Base-by-base conservation (phyloP, 2,113 vertebrate genomes). In the Salvelinus sp. region DNA sequence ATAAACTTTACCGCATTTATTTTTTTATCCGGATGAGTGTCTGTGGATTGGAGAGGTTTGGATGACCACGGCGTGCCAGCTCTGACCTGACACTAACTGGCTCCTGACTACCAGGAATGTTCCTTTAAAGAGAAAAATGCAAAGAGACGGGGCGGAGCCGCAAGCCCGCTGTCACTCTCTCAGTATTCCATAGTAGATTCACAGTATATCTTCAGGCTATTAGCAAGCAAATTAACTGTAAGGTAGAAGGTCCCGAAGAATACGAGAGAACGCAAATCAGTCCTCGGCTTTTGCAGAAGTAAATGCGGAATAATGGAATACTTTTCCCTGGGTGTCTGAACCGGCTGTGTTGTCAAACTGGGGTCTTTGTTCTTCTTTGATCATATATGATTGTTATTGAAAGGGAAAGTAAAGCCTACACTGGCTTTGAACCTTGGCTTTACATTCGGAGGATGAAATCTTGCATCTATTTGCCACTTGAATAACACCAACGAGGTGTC, bases 21-120 rank as follows among this genome's bases (percentile, higher is more conserved):
- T 57, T 38, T 77, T 74, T 74, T 9, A 23, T 33, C 70, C 9
- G 70, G 18, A 23, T 78, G 33, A 28, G 50, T 67, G 48, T 69
- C 68, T 74, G 38, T 50, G 62, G 64, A 14, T 54, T 73, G 75
- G 20, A 13, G 22, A 28, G 30, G 33, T 66, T 62, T 33, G 22
- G 62, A 27, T 58, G 57, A 74, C 65, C 44, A 28, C 76, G 28
- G 79, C 74, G 74, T 73, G 70, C 74, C 71, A 80, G 89, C 76
- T 81, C 85, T 82, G 85, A 89, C 86, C 86, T 87, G 87, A 90
- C 78, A 84, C 3, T 64, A 72, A 74, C 68, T 79, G 81, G 86
- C 79, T 76, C 87, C 76, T 60, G 77, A 65, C 83, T 83, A 79
- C 84, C 85, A 83, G 91, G 72, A 89, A 87, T 90, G 89, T 91